phyloP scores from a whole-genome alignment of 2,888 invertebrate genomes.

The Globia sparganii region DNA sequence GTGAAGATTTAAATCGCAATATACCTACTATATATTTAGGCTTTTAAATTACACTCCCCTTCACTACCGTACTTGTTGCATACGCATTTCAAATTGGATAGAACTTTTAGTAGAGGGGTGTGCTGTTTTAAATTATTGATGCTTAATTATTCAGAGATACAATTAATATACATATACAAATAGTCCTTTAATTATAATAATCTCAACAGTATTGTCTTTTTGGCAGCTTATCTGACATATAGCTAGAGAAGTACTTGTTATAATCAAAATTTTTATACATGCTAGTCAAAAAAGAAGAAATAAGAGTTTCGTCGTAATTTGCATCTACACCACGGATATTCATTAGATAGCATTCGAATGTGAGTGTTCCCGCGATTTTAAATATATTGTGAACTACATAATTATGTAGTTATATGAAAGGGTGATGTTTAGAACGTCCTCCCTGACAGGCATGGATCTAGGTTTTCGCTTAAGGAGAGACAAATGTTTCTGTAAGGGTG shows the following conservation, averaged over 20 bases:
- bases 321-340: neutral
- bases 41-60: neutral
- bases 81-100: neutral
- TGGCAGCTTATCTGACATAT: neutral
- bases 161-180: neutral
- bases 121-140: neutral
- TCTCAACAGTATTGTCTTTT: conserved; percentile 10
- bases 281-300: conserved; percentile 11
- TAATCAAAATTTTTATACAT: neutral
- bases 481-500: neutral
- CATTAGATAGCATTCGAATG: neutral
- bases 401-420: neutral
- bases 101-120: neutral
- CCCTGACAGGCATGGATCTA: neutral
- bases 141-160: neutral
- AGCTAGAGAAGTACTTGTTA: neutral
- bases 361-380: neutral
- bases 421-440: neutral
- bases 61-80: neutral
- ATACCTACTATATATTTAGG: neutral
- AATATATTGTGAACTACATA: neutral
- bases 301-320: neutral
- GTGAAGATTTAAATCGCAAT: neutral
- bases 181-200: neutral
- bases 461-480: neutral